Conservation (phyloP, 2,797 vertebrate genomes). For the Pachyuromys duprasi region DNA sequence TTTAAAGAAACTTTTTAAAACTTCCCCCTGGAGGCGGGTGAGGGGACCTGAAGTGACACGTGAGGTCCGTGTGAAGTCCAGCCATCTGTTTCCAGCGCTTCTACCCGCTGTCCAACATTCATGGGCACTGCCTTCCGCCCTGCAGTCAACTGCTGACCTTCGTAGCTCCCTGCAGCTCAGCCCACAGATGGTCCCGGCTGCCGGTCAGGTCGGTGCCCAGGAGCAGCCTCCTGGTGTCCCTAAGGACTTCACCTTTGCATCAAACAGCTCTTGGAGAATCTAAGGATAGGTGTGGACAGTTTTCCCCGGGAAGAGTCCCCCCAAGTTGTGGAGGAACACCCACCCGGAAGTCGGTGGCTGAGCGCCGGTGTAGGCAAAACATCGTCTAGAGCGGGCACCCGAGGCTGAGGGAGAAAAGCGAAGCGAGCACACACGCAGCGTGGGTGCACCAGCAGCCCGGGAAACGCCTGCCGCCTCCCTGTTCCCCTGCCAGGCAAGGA, state of each 20-base stretch:
- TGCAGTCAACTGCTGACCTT: not conserved
- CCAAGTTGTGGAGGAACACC: not conserved
- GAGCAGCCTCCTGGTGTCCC: not conserved
- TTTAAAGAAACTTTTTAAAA: not conserved
- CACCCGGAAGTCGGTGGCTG: not conserved
- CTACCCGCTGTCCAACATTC: not conserved
- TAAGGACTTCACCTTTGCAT: not conserved
- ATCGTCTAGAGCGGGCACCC: not conserved
- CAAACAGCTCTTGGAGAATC: not conserved
- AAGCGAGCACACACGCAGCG: fast-evolving
- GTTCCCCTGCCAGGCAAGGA: not conserved
- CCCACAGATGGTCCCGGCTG: not conserved
- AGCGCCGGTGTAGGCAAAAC: not conserved
- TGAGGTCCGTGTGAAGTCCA: not conserved
- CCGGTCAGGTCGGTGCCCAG: not conserved
- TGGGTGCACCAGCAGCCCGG: not conserved
- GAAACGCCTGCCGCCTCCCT: not conserved
- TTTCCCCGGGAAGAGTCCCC: not conserved
- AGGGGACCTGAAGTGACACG: not conserved
- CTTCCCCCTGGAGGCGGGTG: not conserved
- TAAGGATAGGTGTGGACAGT: not conserved
- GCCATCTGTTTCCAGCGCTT: not conserved
- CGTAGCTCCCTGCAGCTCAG: not conserved
- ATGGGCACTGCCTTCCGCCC: not conserved
- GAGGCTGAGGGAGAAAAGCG: not conserved